Percentiles rank a stretch among this genome's conserved stretches.
Evolutionary conservation across 2,113 vertebrate species (phyloP).

Genomic region (Gadus macrocephalus): DNA sequence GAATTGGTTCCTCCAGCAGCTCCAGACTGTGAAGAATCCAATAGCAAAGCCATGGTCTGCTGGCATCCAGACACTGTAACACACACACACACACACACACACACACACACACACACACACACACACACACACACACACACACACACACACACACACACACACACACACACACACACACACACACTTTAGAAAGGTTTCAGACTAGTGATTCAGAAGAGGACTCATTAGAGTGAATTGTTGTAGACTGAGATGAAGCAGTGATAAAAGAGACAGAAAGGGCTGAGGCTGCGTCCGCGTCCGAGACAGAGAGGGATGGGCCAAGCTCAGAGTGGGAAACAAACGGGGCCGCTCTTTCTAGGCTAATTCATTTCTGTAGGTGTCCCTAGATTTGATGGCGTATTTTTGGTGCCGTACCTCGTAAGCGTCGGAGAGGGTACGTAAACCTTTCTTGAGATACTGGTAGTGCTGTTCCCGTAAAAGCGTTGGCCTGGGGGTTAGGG

Average conservation of each 20-base stretch:
- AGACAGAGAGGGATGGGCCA: too few species aligned
- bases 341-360: too few species aligned
- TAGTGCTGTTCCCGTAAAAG: conserved; percentile 90
- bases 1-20: conserved; percentile 86
- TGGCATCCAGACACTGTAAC: conserved; percentile 90
- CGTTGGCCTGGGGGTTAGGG: conserved; percentile 71
- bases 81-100: conserved; percentile 21
- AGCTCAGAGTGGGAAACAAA: too few species aligned
- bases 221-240: too few species aligned
- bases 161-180: conserved; percentile 10
- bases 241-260: too few species aligned
- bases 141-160: conserved; percentile 8
- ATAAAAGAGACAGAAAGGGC: too few species aligned
- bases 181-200: not conserved
- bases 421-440: conserved; percentile 87
- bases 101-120: too few species aligned
- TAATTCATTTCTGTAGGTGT: too few species aligned
- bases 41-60: conserved; percentile 97
- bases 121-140: not conserved
- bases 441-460: conserved; percentile 92
- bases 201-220: too few species aligned
- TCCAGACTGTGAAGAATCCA: conserved; percentile 98
- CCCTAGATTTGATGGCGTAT: too few species aligned
- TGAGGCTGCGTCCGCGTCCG: too few species aligned
- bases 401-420: conserved; percentile 80